Conservation (phyloP, 1,140 invertebrate species). For the Pectinophora gossypiella region DNA sequence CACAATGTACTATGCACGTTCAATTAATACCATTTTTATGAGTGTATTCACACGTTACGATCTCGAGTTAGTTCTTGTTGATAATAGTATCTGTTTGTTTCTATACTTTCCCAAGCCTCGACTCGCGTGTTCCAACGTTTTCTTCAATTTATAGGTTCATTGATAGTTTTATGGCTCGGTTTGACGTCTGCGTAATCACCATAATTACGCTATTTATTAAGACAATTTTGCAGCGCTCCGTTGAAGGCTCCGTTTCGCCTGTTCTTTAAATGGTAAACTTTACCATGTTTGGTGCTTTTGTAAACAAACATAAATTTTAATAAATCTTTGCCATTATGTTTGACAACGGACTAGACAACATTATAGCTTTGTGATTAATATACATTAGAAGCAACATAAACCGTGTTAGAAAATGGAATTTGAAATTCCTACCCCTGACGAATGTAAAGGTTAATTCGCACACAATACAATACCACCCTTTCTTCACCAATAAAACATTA, state of each 20-base stretch:
- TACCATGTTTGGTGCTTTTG: conserved; percentile 11
- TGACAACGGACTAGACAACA: background rate
- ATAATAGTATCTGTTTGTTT: conserved; percentile 41
- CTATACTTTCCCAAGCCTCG: conserved; percentile 40
- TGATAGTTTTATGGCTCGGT: conserved; percentile 46
- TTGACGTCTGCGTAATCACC: conserved; percentile 40
- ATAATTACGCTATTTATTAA: conserved; percentile 44
- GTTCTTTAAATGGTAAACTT: conserved; percentile 13
- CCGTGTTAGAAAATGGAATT: background rate
- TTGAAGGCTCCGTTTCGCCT: conserved; percentile 17
- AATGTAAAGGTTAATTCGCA: conserved; percentile 59
- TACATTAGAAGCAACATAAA: background rate
- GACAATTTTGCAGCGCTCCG: conserved; percentile 28
- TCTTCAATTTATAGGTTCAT: conserved; percentile 51
- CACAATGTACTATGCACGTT: conserved; percentile 30
- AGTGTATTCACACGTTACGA: conserved; percentile 47
- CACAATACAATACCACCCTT: conserved; percentile 60
- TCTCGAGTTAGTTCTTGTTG: conserved; percentile 30
- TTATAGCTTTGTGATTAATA: background rate
- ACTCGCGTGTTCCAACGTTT: conserved; percentile 46
- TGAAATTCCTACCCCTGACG: conserved; percentile 16
- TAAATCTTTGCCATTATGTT: conserved; percentile 7
- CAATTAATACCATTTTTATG: conserved; percentile 48
- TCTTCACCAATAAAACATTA: conserved; percentile 49
- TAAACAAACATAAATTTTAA: background rate